These are phyloP conservation scores for Rhadina sibilatrix DNA, from an alignment of 2,113 vertebrate species.

Conservation along the genomic window DNA sequence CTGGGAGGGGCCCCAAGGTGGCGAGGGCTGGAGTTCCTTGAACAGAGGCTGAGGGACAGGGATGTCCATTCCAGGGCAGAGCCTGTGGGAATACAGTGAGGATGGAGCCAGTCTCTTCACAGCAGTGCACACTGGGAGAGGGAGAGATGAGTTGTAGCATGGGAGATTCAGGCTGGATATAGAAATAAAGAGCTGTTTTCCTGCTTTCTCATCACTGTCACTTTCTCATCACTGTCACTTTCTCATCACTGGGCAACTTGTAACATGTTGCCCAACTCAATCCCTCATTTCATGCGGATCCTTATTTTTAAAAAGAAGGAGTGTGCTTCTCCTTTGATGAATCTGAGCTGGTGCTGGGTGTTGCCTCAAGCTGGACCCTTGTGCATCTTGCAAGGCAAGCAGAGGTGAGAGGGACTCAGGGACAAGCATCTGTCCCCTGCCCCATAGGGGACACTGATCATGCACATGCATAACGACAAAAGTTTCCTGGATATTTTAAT, in stretches of 20 bases:
- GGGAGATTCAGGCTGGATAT: not conserved
- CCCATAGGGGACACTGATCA: not conserved
- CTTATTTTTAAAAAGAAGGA: not conserved
- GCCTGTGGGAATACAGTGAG: not conserved
- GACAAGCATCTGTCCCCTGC: not conserved
- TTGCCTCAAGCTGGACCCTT: not conserved
- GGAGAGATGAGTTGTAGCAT: not conserved
- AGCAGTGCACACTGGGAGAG: not conserved
- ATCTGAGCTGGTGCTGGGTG: not conserved
- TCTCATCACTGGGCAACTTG: too few species aligned
- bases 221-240: not conserved
- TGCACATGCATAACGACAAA: accelerated
- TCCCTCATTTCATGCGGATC: not conserved
- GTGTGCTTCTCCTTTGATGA: not conserved
- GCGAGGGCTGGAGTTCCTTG: not conserved
- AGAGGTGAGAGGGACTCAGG: not conserved
- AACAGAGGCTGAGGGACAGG: accelerated
- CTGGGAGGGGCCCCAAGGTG: accelerated
- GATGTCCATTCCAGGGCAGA: not conserved
- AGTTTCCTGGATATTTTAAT: not conserved
- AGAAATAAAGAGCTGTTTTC: not conserved
- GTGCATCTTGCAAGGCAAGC: not conserved
- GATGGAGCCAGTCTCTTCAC: not conserved
- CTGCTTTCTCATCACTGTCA: not conserved
- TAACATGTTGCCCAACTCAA: not conserved